Evolutionary conservation across 2,888 invertebrate species (phyloP), one percentile per base, ranked within the genome.

Genomic region (Luffia ferchaultella): DNA sequence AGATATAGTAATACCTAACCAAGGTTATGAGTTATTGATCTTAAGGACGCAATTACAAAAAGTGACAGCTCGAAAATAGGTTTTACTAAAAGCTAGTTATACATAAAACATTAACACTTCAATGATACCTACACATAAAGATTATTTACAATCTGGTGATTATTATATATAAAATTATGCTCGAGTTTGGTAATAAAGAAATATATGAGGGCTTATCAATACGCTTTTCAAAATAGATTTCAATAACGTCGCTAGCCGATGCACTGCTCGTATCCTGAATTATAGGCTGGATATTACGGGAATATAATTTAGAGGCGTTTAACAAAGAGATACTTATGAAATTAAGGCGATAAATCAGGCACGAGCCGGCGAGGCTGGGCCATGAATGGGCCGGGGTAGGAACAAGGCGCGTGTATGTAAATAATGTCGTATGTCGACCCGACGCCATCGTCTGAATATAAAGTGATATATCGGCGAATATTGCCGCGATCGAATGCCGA

Each of bases 241-340:
- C 5, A 7, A 12, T 12, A 12, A 30, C 5, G 3, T 30, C 30
- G 30, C 30, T 3, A 12, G 30, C 12, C 30, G 30, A 43, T 43
- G 43, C 17, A n/a, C 40, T 3, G 48, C 12, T 41, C 42, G 16
- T 42, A 47, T 17, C 60, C 62, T 69, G 67, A 71, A 70, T 74
- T 73, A 72, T 70, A 65, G 68, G 61, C 57, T 61, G 61, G 63
- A 68, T 73, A 74, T 72, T 69, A 71, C 68, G 68, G 65, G 67
- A 68, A 72, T 70, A 71, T 73, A 70, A 73, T 70, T 73, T 73
- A 72, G 50, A 52, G 20, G 20, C 20, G 62, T 66, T 67, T 71
- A 77, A 82, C 80, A 80, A 80, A 79, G 77, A 80, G 79, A 75
- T 76, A 79, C 79, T 82, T 82, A 80, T 78, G 78, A 83, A 82